phyloP scores from a whole-genome alignment of 2,888 invertebrate species.

The Poecilobothrus nobilitatus region DNA sequence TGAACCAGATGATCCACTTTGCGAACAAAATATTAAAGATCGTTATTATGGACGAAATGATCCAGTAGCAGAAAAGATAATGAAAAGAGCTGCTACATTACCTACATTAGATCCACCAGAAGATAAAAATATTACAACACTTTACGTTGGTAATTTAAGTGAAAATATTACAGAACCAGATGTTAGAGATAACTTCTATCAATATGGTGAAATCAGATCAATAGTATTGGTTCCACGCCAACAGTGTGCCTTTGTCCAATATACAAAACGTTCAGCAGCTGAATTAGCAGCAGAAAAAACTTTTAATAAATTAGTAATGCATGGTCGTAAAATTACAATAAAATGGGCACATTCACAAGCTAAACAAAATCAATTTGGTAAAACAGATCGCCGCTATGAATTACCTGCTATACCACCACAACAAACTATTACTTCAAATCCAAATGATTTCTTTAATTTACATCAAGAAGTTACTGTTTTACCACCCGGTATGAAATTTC shows the following conservation, averaged over 20 bases:
- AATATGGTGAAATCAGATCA: conserved; percentile 94
- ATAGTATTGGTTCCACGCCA: conserved; percentile 87
- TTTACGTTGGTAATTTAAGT: conserved; percentile 94
- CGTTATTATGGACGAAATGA: conserved; percentile 86
- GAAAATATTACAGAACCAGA: conserved; percentile 83
- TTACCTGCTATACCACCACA: conserved; percentile 70
- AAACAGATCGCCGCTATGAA: conserved; percentile 51
- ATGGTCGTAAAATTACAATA: conserved; percentile 85
- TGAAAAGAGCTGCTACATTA: conserved; percentile 81
- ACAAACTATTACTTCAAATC: conserved; percentile 49
- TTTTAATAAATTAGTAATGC: conserved; percentile 79
- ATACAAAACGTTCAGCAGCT: conserved; percentile 79
- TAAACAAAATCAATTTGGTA: conserved; percentile 49
- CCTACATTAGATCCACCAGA: conserved; percentile 93
- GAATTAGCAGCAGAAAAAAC: conserved; percentile 92
- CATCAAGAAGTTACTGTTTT: conserved; percentile 44
- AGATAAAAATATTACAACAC: conserved; percentile 89
- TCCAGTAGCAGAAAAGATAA: conserved; percentile 85
- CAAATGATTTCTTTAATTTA: conserved; percentile 56
- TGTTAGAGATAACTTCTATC: conserved; percentile 93
- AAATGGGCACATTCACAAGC: conserved; percentile 98
- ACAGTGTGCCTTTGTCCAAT: conserved; percentile 95
- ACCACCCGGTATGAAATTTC: conserved; percentile 43
- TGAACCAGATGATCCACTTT: conserved; percentile 87
- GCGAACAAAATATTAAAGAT: conserved; percentile 88